Evolutionary conservation across 2,113 vertebrate species (phyloP).

Genomic region (Sisor rabdophorus): DNA sequence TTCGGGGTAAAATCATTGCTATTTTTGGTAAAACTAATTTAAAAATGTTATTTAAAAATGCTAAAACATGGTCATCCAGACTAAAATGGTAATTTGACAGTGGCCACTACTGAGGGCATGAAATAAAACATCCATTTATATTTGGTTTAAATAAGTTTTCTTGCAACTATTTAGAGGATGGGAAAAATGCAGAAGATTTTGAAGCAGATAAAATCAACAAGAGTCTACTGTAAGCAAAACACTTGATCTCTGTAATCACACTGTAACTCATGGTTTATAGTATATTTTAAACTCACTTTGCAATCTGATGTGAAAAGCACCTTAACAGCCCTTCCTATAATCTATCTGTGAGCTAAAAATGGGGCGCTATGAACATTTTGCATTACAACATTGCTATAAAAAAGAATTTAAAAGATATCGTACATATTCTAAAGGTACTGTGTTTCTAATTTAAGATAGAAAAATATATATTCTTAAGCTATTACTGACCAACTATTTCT

Average conservation of each 20-base stretch:
- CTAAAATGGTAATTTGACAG: not conserved
- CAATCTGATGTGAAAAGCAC: conserved; percentile 42
- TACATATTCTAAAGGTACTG: not conserved
- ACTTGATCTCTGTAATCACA: conserved; percentile 40
- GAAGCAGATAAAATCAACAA: conserved; percentile 3
- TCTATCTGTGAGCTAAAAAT: conserved; percentile 41
- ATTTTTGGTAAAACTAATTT: no score
- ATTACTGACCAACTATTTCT: no score
- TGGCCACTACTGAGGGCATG: not conserved
- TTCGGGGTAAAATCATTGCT: no score
- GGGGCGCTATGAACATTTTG: conserved; percentile 26
- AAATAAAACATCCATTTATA: not conserved
- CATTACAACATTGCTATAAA: conserved; percentile 9
- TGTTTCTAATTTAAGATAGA: not conserved
- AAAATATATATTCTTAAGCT: no score
- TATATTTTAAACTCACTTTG: conserved; percentile 51
- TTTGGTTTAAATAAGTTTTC: not conserved
- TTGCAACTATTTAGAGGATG: not conserved
- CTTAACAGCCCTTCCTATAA: conserved; percentile 45
- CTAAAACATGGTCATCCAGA: no score
- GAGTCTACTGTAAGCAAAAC: conserved; percentile 30
- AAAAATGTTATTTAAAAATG: no score
- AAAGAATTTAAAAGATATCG: conserved; percentile 14
- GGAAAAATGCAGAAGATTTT: not conserved
- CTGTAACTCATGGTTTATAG: conserved; percentile 39